These are phyloP conservation scores for Busseola fusca DNA, from an alignment of 2,888 invertebrate species.

Conservation along the genomic window DNA sequence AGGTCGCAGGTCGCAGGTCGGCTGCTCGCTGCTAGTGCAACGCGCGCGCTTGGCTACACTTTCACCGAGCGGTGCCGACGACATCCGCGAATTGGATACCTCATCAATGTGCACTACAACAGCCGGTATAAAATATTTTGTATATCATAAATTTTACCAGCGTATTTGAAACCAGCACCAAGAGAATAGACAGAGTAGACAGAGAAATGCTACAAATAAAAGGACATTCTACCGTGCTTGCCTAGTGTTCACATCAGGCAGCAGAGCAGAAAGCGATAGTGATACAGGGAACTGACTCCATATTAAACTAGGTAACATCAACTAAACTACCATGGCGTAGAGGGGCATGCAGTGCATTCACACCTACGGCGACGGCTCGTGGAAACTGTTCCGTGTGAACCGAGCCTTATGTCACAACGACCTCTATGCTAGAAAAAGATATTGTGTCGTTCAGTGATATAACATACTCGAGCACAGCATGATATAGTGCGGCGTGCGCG, in stretches of 20 bases:
- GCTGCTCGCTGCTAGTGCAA: slow-evolving; percentile 9
- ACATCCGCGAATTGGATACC: neutral
- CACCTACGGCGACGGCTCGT: slow-evolving; percentile 17
- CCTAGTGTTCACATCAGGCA: neutral
- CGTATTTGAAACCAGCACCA: neutral
- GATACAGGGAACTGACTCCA: neutral
- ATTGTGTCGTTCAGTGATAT: slow-evolving; percentile 19
- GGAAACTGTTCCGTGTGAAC: slow-evolving; percentile 59
- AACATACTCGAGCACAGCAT: slow-evolving; percentile 3
- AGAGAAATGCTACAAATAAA: neutral
- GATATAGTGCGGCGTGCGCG: neutral
- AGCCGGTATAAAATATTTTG: neutral
- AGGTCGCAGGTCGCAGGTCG: slow-evolving; percentile 25
- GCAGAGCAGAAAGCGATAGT: neutral
- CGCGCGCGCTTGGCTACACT: slow-evolving; percentile 2
- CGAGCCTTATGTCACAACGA: slow-evolving; percentile 32
- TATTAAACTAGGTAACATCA: neutral
- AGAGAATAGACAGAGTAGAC: neutral
- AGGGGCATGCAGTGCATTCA: slow-evolving; percentile 1
- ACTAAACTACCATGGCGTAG: neutral
- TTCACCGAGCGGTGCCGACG: neutral
- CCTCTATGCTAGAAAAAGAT: slow-evolving; percentile 13
- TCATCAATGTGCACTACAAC: neutral
- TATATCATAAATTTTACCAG: neutral
- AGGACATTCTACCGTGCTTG: no score